phyloP scores from a whole-genome alignment of 92 coral and sea anemone genomes.

The Anthopleura xanthogrammica region DNA sequence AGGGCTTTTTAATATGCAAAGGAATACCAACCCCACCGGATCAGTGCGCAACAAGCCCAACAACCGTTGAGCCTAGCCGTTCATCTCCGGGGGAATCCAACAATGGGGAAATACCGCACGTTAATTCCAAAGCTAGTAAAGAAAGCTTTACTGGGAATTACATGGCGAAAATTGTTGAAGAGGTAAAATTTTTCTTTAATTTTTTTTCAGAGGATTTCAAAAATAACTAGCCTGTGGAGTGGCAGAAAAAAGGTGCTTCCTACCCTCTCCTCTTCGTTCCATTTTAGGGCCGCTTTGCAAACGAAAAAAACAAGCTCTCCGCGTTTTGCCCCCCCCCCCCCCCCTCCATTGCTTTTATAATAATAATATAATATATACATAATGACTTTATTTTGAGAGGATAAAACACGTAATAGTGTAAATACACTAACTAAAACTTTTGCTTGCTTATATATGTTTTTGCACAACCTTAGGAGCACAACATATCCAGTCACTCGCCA shows the following conservation, averaged over 20 bases:
- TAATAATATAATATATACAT: no score
- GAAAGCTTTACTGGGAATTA: neutral
- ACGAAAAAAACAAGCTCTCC: no score
- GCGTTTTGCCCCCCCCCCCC: no score
- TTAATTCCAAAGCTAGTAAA: constrained; percentile 17
- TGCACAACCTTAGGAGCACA: constrained; percentile 16
- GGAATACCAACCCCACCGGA: constrained; percentile 34
- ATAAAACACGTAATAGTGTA: no score
- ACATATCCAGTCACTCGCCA: constrained; percentile 25
- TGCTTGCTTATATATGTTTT: neutral
- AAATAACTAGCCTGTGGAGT: no score
- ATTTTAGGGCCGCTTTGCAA: no score
- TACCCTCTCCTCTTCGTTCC: no score
- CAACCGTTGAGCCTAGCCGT: neutral
- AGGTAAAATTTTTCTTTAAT: constrained; percentile 9
- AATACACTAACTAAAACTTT: no score
- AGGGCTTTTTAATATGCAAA: constrained; percentile 65
- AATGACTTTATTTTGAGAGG: no score
- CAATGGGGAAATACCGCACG: neutral
- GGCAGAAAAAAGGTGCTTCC: no score
- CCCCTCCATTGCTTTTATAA: no score
- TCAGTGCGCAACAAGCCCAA: neutral
- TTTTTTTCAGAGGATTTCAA: neutral
- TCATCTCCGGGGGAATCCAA: constrained; percentile 16
- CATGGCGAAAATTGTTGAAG: constrained; percentile 43